Evolutionary conservation across 2,888 invertebrate genomes (phyloP).

Genomic region (Entomobrya proxima): DNA sequence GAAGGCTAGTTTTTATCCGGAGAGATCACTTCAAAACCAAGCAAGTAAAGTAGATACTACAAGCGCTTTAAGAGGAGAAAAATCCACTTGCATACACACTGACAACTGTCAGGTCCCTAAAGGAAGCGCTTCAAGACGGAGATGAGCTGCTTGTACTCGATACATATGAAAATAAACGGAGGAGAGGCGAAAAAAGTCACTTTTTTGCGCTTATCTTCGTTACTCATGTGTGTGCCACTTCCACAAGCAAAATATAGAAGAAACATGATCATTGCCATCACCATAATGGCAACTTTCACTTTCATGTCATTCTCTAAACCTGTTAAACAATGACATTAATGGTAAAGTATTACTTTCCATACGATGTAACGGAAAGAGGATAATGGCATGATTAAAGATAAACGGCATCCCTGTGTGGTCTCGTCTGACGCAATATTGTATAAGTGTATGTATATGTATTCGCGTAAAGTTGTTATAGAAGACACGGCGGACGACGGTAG

Average conservation of each 20-base stretch:
- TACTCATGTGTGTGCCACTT: not conserved
- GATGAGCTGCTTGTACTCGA: slow-evolving; percentile 15
- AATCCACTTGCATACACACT: slow-evolving; percentile 22
- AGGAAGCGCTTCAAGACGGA: slow-evolving; percentile 6
- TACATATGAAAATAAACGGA: slow-evolving; percentile 15
- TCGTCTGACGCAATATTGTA: not conserved
- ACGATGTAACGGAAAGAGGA: not conserved
- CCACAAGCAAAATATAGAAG: not conserved
- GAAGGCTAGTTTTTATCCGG: slow-evolving; percentile 32
- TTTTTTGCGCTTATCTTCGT: not conserved
- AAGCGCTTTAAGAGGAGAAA: not conserved
- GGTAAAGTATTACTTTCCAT: slow-evolving; percentile 37
- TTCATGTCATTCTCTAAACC: slow-evolving; percentile 30
- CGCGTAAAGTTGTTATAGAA: not conserved
- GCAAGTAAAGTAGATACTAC: not conserved
- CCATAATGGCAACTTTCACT: slow-evolving; percentile 37
- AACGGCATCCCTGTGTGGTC: not conserved
- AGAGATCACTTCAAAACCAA: slow-evolving; percentile 26
- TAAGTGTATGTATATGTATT: not conserved
- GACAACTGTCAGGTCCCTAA: slow-evolving; percentile 48
- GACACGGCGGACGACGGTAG: too few species aligned
- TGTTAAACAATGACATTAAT: slow-evolving; percentile 46
- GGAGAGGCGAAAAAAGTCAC: not conserved
- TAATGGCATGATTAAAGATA: slow-evolving; percentile 29
- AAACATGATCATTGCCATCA: slow-evolving; percentile 23